Evolutionary conservation across 23 tunicate genomes (phyloP).

Genomic region (Pegea sp.): DNA sequence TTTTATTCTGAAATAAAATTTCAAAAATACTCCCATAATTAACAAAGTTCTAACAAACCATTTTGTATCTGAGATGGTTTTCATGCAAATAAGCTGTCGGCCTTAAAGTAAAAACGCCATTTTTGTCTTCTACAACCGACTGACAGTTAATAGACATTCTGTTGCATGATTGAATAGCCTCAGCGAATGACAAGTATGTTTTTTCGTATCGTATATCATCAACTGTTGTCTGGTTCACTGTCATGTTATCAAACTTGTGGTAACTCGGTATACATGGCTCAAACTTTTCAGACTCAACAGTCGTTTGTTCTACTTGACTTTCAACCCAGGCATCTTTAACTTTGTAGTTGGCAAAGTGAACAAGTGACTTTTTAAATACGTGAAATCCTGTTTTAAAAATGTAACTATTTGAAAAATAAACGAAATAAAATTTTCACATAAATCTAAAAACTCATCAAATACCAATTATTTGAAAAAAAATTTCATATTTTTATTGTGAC

Average conservation of each 20-base stretch:
- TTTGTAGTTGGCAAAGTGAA: conserved; percentile 5
- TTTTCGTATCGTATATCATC: conserved; percentile 13
- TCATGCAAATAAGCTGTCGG: conserved; percentile 54
- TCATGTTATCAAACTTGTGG: conserved; percentile 12
- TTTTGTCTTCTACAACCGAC: conserved; percentile 40
- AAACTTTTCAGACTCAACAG: background rate
- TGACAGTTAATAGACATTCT: conserved; percentile 18
- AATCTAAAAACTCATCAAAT: no score
- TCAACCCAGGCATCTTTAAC: background rate
- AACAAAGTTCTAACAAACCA: no score
- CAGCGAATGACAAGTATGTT: conserved; percentile 22
- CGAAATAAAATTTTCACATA: no score
- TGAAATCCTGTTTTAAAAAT: background rate
- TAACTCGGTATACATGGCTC: conserved; percentile 6
- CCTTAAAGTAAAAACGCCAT: conserved; percentile 34
- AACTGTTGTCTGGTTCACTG: conserved; percentile 22
- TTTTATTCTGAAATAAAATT: no score
- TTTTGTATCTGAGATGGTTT: conserved; percentile 29
- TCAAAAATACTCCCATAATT: no score
- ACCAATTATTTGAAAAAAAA: no score
- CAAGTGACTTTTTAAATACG: conserved; percentile 2
- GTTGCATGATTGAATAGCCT: conserved; percentile 40
- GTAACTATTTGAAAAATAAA: no score
- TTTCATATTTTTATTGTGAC: no score
- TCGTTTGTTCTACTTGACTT: background rate